Evolutionary conservation across 2,888 invertebrate species (phyloP), one percentile per base, ranked within the genome.

Genomic region (Petrophora chlorosata): DNA sequence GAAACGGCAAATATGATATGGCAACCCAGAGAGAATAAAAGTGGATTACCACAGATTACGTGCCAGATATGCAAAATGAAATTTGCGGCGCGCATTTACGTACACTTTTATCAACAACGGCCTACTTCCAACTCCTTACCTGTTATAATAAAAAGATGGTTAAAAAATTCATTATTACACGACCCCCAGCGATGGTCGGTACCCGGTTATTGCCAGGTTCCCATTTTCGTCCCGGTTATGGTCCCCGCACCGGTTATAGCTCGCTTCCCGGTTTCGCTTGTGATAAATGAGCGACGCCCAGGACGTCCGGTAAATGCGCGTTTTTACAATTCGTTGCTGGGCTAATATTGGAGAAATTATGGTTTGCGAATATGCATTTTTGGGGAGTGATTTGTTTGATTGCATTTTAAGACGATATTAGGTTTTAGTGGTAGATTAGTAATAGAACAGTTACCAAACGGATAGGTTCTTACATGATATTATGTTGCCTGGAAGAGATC

Each of bases 271-370:
- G 58, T 44, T 54, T 62, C 56, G 53, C 64, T 64, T 73, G 79
- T 79, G 65, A 68, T 73, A 51, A 65, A 58, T 43, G 56, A 55
- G 50, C 39, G 40, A 40, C 42, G 50, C 28, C 36, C 38, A 45
- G 47, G 41, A 49, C 56, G 50, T 61, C 77, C 72, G 79, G 68
- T 58, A 65, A 63, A 66, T 57, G 59, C 59, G 59, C 65, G 70
- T 76, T 79, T 81, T 76, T 72, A 73, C 76, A 72, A 71, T 64
- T 66, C 70, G 67, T 54, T 67, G 67, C 23, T n/a, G 50, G 51
- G 45, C 54, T 62, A 59, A 57, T 59, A 47, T 51, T 46, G 16
- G 30, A 34, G 49, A 49, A 58, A 53, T 59, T 48, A 54, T 17
- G 49, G 41, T 35, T 32, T 25, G 32, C 19, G 16, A 43, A 46